Evolutionary conservation across 2,797 vertebrate species (phyloP), one percentile per base, ranked within the genome.

Genomic region (Platyrinchus mystaceus): DNA sequence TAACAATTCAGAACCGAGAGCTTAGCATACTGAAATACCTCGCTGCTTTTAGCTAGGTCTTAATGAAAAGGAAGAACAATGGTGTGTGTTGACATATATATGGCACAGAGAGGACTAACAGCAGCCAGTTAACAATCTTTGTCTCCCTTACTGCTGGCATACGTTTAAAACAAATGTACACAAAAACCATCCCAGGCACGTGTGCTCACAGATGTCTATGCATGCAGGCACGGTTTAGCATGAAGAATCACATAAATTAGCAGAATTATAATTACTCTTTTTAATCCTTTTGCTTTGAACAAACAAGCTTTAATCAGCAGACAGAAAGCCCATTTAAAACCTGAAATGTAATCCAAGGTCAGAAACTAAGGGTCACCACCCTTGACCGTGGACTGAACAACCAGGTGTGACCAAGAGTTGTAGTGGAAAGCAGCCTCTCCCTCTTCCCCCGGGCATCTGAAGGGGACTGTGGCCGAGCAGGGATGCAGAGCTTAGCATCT

Each of bases 311-410:
- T 97, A 97, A 97, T 97, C 96, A 98, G 94, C 70, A 96, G 89
- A 69, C 56, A 46, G 95, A 96, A 98, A 98, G 96, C 90, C 82
- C 6, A 26, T 93, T 94, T 94, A 92, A 95, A 96, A 96, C 81
- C 94, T 95, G 96, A 97, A 98, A 97, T 23, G 28, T 79, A 96
- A 98, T 96, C 96, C 95, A 95, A 96, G 97, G 97, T 96, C 88
- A 89, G 73, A 95, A 97, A 97, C 97, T 96, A 98, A 95, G 96
- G 97, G 97, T 94, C 96, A 76, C 39, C 95, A 93, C 96, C 91
- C 97, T 97, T 95, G 96, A 97, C 97, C 89, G 74, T 96, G 94
- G 95, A 82, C 96, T 83, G 95, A 98, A 98, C 97, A 97, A 84
- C 74, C 97, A 97, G 97, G 97, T 98, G 97, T 96, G 96, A 79